These are phyloP conservation scores for Phrynocephalus forsythii DNA, from an alignment of 2,797 vertebrate species.

Conservation along the genomic window DNA sequence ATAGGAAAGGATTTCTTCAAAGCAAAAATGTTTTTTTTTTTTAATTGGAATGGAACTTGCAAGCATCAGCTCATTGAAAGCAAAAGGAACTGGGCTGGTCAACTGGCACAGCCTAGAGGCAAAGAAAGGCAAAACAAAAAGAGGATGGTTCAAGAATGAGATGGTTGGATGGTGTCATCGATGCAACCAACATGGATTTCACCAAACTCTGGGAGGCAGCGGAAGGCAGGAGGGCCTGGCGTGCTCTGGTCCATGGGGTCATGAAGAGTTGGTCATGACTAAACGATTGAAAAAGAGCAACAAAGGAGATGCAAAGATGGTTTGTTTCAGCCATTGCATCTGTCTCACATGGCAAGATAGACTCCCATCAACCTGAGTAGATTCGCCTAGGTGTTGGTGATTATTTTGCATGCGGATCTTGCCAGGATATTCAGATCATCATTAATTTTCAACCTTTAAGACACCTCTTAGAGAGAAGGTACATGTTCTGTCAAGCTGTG, in stretches of 20 bases:
- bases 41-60: not conserved
- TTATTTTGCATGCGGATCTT: not conserved
- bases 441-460: not conserved
- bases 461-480: not conserved
- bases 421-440: not conserved
- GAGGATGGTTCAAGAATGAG: too few species aligned
- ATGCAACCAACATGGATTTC: too few species aligned
- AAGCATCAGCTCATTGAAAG: constrained; percentile 2
- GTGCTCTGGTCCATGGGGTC: too few species aligned
- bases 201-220: too few species aligned
- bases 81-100: not conserved
- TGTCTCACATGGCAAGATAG: not conserved
- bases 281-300: too few species aligned
- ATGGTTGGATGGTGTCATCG: too few species aligned
- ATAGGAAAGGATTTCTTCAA: not conserved
- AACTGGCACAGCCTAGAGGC: constrained; percentile 1
- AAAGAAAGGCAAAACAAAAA: too few species aligned
- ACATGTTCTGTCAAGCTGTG: not conserved
- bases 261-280: too few species aligned
- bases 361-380: not conserved
- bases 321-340: not conserved
- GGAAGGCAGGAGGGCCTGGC: too few species aligned
- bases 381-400: not conserved
- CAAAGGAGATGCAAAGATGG: not conserved
- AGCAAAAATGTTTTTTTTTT: constrained; percentile 17